phyloP scores from a whole-genome alignment of 2,797 vertebrate genomes.

The Gallirallus australis region DNA sequence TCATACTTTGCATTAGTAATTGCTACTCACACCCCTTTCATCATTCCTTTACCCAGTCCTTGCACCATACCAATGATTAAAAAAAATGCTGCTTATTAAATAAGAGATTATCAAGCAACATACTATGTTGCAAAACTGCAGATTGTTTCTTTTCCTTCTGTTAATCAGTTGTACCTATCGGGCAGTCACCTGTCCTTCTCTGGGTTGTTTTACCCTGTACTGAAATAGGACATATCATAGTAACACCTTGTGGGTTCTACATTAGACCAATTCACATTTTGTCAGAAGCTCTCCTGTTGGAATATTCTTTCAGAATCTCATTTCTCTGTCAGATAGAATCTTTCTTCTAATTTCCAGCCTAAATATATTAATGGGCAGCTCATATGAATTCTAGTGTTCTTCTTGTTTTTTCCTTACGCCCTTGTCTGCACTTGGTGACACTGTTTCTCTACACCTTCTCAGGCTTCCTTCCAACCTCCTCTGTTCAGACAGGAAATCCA shows the following conservation, averaged over 20 bases:
- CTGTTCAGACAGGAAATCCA: background rate
- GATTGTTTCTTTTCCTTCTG: background rate
- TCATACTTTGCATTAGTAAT: background rate
- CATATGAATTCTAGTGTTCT: background rate
- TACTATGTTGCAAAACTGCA: background rate
- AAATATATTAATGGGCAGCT: background rate
- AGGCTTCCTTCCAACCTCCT: background rate
- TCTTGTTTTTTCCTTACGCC: background rate
- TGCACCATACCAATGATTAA: background rate
- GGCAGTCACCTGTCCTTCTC: background rate
- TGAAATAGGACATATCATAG: background rate
- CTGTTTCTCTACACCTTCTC: background rate
- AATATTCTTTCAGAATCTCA: background rate
- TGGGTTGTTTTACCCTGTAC: background rate
- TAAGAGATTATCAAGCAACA: background rate
- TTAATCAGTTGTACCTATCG: background rate
- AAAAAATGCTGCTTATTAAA: background rate
- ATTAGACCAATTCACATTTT: background rate
- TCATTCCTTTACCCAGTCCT: background rate
- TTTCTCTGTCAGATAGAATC: background rate
- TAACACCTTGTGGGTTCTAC: background rate
- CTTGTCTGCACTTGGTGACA: background rate
- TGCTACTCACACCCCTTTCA: background rate
- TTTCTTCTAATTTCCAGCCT: background rate
- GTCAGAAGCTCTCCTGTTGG: background rate